These are phyloP conservation scores for Hippoglossus hippoglossus DNA, from an alignment of 2,797 vertebrate species.

Conservation along the genomic window DNA sequence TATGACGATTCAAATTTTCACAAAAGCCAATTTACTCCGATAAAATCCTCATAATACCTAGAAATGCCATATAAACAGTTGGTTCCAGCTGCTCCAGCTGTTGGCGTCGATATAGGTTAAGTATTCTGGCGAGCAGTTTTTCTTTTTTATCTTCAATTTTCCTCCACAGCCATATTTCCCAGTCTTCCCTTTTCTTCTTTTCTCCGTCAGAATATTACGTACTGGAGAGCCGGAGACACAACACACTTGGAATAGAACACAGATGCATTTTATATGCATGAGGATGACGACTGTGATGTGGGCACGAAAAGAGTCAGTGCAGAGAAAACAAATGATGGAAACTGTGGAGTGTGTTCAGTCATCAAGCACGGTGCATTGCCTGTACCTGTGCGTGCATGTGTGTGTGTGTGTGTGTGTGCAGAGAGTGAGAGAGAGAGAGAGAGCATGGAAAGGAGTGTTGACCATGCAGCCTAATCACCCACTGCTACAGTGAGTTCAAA, in stretches of 20 bases:
- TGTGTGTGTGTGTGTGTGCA: slow-evolving; percentile 15
- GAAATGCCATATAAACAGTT: slow-evolving; percentile 24
- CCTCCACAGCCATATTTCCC: slow-evolving; percentile 11
- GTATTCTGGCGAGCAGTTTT: neutral
- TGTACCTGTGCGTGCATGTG: neutral
- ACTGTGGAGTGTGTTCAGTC: slow-evolving; percentile 5
- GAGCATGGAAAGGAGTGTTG: slow-evolving; percentile 42
- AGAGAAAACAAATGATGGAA: neutral
- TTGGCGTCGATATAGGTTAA: slow-evolving; percentile 23
- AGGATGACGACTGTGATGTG: slow-evolving; percentile 2
- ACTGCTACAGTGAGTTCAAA: slow-evolving; percentile 71
- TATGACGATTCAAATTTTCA: neutral
- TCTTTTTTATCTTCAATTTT: slow-evolving; percentile 17
- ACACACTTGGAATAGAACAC: neutral
- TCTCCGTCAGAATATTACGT: neutral
- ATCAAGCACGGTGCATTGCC: neutral
- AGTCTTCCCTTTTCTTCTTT: slow-evolving; percentile 7
- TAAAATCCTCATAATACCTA: slow-evolving; percentile 28
- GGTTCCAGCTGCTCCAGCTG: slow-evolving; percentile 29
- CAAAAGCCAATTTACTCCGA: slow-evolving; percentile 18
- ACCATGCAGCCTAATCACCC: slow-evolving; percentile 72
- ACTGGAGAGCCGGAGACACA: slow-evolving; percentile 1
- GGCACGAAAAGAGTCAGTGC: neutral
- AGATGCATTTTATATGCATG: slow-evolving; percentile 15
- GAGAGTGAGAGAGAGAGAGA: neutral